Evolutionary conservation across 2,113 vertebrate species (phyloP).

Genomic region (Procavia capensis): DNA sequence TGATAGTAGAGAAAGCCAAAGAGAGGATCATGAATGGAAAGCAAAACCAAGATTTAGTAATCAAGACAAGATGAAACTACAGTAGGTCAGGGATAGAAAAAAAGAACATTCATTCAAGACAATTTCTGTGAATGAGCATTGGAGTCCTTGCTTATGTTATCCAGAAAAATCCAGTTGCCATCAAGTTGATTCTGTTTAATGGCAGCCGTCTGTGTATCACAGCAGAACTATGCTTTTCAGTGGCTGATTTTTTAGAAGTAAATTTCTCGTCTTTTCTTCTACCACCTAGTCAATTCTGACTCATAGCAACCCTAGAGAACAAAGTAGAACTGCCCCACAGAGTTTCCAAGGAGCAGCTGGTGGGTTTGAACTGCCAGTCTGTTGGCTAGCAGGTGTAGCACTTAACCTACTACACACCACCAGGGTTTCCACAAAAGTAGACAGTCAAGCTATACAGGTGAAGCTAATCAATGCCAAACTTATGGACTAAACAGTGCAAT

Average conservation of each 20-base stretch:
- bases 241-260: not conserved
- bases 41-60: not conserved
- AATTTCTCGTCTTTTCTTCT: not conserved
- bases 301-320: too few species aligned
- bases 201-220: not conserved
- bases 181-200: not conserved
- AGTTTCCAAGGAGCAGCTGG: too few species aligned
- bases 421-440: too few species aligned
- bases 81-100: not conserved
- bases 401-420: too few species aligned
- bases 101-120: not conserved
- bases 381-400: too few species aligned
- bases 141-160: not conserved
- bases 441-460: not conserved
- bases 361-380: too few species aligned
- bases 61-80: not conserved
- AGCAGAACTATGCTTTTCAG: not conserved
- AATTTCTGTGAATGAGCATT: not conserved
- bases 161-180: not conserved
- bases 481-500: not conserved
- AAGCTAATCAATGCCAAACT: not conserved
- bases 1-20: not conserved
- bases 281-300: too few species aligned
- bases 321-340: too few species aligned
- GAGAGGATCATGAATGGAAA: not conserved